Evolutionary conservation across 2,113 vertebrate species (phyloP), one percentile per base, ranked within the genome.

Genomic region (Piaya cayana): DNA sequence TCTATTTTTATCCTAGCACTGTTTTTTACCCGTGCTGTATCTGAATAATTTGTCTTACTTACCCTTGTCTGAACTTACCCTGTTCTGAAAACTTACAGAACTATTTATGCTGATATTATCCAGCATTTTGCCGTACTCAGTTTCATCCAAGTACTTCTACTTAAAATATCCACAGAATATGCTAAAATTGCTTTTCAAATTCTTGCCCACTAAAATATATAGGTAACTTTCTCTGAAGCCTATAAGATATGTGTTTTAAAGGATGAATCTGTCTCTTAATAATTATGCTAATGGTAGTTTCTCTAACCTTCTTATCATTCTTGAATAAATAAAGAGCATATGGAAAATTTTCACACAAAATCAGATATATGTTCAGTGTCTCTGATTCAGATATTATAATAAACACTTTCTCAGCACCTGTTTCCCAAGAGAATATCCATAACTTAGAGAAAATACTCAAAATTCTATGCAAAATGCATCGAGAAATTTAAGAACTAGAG

Each of bases 181-280:
- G 4, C 15, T 67, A 70, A 22, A 81, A 69, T 36, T 32, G 3
- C 3, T 58, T 50, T 75, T 70, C 19, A 77, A 62, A 81, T 74
- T 88, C 20, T 65, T 2, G 1, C 29, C 25, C 26, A 23, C 5
- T 50, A 42, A 71, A 83, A 70, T 65, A 3, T 21, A 39, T 3
- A 45, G 8, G 6, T 10, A 80, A 49, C 39, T 68, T 1, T 0
- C 15, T 39, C 11, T 53, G 36, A 67, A 53, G 4, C 21, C 21
- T 55, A 20, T 0, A 2, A 8, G 3, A 9, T 56, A 16, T 12
- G 1, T 17, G 21, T 39, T 16, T 20, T 70, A 74, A 36, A 72
- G 37, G 68, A 50, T 26, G 4, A 62, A 70, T 56, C 27, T 69
- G 8, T 8, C 7, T 88, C 20, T 45, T 56, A 47, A 7, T 69